A percentile compares a stretch with the other conserved stretches of the same genome.
Evolutionary conservation across 1,140 invertebrate species (phyloP).

Genomic region (Trichoplusia ni): DNA sequence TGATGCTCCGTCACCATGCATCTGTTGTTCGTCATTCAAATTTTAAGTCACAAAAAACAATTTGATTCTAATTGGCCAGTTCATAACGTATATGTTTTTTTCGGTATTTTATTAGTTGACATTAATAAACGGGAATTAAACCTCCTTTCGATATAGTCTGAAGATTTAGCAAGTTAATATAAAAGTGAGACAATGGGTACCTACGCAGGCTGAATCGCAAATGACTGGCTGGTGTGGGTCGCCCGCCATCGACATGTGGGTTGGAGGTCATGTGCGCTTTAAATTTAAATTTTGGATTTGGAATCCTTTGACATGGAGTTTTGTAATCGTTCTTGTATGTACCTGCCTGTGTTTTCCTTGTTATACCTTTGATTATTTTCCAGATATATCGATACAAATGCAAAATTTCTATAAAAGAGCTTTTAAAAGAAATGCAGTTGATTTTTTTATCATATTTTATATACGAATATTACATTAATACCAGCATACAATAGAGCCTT

Average conservation of each 20-base stretch:
- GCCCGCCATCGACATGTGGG: constrained; percentile 79
- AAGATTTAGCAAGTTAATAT: not conserved
- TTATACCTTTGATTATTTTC: no score
- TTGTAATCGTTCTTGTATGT: not conserved
- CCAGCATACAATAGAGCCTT: not conserved
- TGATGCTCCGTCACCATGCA: not conserved
- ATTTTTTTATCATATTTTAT: no score
- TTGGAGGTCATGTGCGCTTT: constrained; percentile 70
- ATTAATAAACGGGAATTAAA: no score
- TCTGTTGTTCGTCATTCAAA: constrained; percentile 4
- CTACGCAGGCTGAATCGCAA: constrained; percentile 72
- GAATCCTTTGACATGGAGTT: constrained; percentile 37
- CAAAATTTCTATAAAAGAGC: no score
- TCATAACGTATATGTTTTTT: no score
- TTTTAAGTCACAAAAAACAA: not conserved
- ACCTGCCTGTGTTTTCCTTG: not conserved
- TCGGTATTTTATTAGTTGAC: no score
- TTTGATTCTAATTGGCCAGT: no score
- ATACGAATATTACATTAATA: not conserved
- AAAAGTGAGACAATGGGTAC: constrained; percentile 76
- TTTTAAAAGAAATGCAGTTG: no score
- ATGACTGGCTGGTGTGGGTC: constrained; percentile 64
- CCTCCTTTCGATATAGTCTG: no score
- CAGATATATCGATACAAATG: no score
- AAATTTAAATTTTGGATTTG: constrained; percentile 58